Percentiles rank a stretch among this genome's conserved stretches.
Evolutionary conservation across 2,888 invertebrate species (phyloP).

Genomic region (Eilema griseolum): DNA sequence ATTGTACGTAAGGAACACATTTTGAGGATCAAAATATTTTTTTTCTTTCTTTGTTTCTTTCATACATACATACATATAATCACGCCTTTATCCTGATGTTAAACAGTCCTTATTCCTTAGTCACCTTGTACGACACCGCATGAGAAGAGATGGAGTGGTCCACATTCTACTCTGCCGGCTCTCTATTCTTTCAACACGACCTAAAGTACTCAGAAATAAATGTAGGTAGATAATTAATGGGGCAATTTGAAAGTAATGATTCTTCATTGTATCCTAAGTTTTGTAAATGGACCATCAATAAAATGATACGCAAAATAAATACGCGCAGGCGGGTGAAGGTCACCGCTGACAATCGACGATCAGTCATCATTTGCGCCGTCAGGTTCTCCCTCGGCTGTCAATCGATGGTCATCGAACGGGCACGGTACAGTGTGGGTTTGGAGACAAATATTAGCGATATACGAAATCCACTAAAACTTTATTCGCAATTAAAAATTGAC

Average conservation of each 20-base stretch:
- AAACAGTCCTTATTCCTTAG: too few species aligned
- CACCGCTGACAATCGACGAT: constrained; percentile 10
- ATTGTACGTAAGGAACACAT: too few species aligned
- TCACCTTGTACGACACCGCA: too few species aligned
- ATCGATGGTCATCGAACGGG: neutral
- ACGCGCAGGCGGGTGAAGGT: neutral
- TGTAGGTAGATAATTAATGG: neutral
- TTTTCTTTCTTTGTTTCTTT: too few species aligned
- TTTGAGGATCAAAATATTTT: too few species aligned
- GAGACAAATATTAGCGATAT: neutral
- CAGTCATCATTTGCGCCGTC: constrained; percentile 15
- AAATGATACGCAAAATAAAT: constrained; percentile 2
- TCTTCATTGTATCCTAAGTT: neutral
- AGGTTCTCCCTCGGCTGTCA: constrained; percentile 9
- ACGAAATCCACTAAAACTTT: neutral
- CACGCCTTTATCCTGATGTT: too few species aligned
- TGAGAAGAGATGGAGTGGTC: too few species aligned
- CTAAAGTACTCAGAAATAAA: neutral
- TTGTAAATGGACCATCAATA: neutral
- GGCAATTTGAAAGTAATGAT: neutral
- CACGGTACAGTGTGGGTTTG: neutral
- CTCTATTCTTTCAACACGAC: too few species aligned
- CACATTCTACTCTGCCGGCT: too few species aligned
- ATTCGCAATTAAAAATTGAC: too few species aligned
- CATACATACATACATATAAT: too few species aligned